Conservation (phyloP, 2,888 invertebrate species). For the Dendrolimus houi region DNA sequence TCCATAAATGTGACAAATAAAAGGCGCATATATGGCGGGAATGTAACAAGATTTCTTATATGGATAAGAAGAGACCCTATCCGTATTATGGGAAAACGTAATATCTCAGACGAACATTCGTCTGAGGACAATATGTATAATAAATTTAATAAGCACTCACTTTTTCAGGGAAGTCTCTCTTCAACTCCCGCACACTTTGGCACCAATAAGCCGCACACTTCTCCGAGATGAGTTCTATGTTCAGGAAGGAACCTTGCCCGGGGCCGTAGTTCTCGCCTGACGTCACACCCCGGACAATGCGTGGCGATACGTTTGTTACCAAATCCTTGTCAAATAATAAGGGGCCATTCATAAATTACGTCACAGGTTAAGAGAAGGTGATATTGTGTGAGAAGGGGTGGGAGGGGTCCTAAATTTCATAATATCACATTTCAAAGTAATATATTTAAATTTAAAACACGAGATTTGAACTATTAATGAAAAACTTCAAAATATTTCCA, state of each 20-base stretch:
- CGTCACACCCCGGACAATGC: conserved; percentile 95
- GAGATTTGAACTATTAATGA: background rate
- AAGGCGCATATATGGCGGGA: no score
- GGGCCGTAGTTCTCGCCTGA: conserved; percentile 95
- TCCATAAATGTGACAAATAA: no score
- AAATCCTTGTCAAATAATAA: conserved; percentile 78
- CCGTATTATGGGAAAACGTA: no score
- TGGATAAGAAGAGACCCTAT: no score
- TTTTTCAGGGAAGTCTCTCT: conserved; percentile 93
- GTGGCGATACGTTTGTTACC: conserved; percentile 97
- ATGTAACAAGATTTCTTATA: no score
- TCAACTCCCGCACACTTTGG: conserved; percentile 89
- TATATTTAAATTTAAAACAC: background rate
- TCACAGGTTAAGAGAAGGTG: no score
- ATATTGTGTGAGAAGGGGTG: no score
- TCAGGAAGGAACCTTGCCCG: conserved; percentile 96
- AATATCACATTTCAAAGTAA: no score
- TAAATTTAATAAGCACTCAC: conserved; percentile 36
- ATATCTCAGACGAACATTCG: no score
- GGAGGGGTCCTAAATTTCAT: no score
- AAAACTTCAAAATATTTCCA: background rate
- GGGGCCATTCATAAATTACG: no score
- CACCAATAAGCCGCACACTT: conserved; percentile 97
- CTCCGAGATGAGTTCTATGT: conserved; percentile 98
- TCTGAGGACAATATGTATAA: no score